Evolutionary conservation across 2,113 vertebrate species (phyloP).

Genomic region (Sylvietta virens): DNA sequence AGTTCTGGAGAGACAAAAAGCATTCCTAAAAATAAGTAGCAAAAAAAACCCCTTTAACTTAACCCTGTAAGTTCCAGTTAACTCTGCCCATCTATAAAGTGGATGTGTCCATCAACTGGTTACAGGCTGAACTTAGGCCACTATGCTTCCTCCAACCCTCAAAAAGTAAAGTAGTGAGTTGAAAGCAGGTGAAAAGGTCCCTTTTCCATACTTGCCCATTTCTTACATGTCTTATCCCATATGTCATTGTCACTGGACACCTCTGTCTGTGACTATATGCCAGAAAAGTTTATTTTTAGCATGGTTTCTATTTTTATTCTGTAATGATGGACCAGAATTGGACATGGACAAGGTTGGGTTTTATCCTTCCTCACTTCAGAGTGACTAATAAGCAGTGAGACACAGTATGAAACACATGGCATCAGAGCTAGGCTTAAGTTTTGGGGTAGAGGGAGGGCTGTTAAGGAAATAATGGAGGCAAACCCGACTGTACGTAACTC

Average conservation of each 20-base stretch:
- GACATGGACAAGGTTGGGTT: rapidly evolving
- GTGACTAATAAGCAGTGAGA: background rate
- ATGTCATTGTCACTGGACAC: background rate
- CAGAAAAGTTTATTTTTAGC: background rate
- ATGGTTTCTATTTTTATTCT: background rate
- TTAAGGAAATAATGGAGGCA: background rate
- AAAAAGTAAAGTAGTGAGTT: background rate
- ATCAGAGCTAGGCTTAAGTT: background rate
- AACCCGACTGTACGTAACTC: background rate
- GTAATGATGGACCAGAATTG: background rate
- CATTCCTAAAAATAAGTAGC: background rate
- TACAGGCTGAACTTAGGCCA: background rate
- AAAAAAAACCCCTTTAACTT: background rate
- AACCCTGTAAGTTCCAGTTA: background rate
- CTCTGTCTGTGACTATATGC: background rate
- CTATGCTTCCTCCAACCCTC: background rate
- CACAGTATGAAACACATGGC: background rate
- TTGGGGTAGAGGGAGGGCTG: background rate
- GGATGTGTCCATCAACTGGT: background rate
- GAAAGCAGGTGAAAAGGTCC: background rate
- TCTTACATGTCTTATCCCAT: background rate
- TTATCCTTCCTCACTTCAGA: background rate
- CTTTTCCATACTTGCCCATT: background rate
- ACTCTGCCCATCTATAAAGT: background rate
- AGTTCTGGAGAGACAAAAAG: background rate